Conservation (phyloP, 2,888 invertebrate species). For the Invenusta paracnida region DNA sequence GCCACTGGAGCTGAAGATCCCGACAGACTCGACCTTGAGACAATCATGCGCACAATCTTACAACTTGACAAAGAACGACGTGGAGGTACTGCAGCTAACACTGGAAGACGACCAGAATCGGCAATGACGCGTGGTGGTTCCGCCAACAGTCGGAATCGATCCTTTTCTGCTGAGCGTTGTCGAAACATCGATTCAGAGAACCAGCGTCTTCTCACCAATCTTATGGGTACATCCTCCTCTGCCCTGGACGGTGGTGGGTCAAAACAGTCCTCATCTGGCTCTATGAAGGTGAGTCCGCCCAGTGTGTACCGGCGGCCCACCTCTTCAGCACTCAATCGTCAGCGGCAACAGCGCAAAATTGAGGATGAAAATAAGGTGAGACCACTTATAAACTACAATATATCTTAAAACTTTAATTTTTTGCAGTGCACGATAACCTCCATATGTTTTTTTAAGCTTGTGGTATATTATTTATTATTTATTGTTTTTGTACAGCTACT, state of each 20-base stretch:
- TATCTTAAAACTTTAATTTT: too few species aligned
- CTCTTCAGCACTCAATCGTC: slow-evolving; percentile 63
- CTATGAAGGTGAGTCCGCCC: neutral
- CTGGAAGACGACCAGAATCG: neutral
- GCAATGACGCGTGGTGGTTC: neutral
- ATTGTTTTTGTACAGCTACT: too few species aligned
- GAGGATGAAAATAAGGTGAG: slow-evolving; percentile 63
- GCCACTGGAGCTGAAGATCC: neutral
- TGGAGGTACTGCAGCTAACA: too few species aligned
- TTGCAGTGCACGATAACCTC: too few species aligned
- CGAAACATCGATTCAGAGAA: neutral
- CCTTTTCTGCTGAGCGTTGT: neutral
- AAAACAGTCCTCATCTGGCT: neutral
- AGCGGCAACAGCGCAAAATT: slow-evolving; percentile 62
- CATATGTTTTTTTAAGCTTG: too few species aligned
- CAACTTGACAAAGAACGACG: neutral
- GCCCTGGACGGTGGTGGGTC: neutral
- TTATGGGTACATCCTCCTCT: neutral
- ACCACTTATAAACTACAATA: too few species aligned
- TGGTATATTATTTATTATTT: too few species aligned
- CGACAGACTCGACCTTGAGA: slow-evolving; percentile 10
- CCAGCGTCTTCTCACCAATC: neutral
- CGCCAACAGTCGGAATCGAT: neutral
- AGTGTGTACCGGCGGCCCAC: slow-evolving; percentile 28
- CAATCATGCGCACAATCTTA: neutral